Evolutionary conservation across 2,888 invertebrate species (phyloP).

Genomic region (Aleiodes testaceus): DNA sequence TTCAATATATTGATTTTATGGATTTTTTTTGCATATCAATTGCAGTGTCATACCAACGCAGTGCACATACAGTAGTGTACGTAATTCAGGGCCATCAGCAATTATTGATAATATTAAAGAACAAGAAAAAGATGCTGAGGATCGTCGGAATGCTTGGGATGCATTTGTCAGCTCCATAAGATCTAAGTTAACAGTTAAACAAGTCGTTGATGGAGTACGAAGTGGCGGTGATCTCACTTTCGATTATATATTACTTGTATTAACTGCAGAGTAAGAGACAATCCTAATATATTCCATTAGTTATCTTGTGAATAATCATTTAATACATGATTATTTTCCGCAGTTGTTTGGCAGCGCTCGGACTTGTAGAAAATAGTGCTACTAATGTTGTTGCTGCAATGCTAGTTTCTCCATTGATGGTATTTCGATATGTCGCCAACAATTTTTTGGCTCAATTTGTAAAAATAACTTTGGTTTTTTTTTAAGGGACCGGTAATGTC

Average conservation of each 20-base stretch:
- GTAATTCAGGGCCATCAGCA: constrained; percentile 45
- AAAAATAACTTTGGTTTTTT: not conserved
- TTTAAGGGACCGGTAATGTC: constrained; percentile 86
- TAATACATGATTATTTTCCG: not conserved
- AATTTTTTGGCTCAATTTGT: not conserved
- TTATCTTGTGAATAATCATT: not conserved
- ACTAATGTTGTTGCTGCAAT: constrained; percentile 87
- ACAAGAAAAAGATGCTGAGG: constrained; percentile 59
- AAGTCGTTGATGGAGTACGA: constrained; percentile 86
- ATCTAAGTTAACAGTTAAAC: constrained; percentile 86
- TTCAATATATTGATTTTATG: too few species aligned
- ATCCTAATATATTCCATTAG: not conserved
- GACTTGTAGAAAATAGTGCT: constrained; percentile 87
- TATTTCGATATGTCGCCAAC: constrained; percentile 48
- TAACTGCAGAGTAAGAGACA: constrained; percentile 85
- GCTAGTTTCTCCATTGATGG: constrained; percentile 85
- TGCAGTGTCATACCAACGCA: constrained; percentile 68
- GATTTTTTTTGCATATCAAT: too few species aligned
- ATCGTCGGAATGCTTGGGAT: constrained; percentile 77
- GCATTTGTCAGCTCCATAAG: constrained; percentile 84
- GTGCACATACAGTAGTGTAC: constrained; percentile 66
- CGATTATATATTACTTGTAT: constrained; percentile 85
- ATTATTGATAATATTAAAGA: constrained; percentile 45
- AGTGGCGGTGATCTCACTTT: constrained; percentile 87
- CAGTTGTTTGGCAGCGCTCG: constrained; percentile 88